Conservation (phyloP, 2,113 vertebrate species). For the Psephotus haematonotus region DNA sequence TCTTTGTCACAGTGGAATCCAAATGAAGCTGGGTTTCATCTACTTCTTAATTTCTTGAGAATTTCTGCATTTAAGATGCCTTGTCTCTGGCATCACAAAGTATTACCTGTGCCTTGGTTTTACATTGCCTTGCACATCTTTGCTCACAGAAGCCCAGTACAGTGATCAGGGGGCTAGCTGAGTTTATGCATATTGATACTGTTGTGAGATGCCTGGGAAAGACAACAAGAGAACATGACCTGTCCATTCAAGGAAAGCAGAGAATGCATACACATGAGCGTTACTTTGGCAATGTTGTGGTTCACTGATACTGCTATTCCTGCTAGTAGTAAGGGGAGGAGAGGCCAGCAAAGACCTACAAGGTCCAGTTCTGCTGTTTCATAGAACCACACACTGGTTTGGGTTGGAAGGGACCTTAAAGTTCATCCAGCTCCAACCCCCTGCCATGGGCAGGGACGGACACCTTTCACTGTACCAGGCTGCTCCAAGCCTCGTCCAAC, state of each 20-base stretch:
- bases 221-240: neutral
- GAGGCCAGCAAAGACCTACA: neutral
- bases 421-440: neutral
- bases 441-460: neutral
- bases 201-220: neutral
- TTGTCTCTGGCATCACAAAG: neutral
- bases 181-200: neutral
- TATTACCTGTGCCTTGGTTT: neutral
- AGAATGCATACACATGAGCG: accelerated
- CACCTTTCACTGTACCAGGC: neutral
- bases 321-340: neutral
- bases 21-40: neutral
- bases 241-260: neutral
- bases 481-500: neutral
- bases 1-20: neutral
- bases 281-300: neutral
- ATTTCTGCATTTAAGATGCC: neutral
- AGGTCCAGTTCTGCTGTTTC: neutral
- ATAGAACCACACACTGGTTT: neutral
- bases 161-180: neutral
- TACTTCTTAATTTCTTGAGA: neutral
- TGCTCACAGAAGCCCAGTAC: neutral
- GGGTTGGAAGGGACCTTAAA: neutral
- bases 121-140: neutral
- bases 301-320: neutral